phyloP scores from a whole-genome alignment of 2,113 vertebrate genomes.

The Neotoma lepida region DNA sequence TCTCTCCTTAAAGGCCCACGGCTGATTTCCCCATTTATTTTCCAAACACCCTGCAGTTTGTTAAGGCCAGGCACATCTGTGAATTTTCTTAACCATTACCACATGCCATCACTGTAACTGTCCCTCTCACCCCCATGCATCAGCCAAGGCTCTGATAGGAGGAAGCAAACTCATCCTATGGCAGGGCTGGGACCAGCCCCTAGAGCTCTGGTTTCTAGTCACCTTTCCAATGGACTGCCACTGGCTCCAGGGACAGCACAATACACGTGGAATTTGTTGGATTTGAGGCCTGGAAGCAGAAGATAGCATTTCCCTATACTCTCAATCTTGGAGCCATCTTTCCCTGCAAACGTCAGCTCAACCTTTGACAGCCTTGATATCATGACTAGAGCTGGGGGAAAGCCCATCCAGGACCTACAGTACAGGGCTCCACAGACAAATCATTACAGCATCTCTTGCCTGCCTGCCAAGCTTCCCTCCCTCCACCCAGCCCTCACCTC shows the following conservation, averaged over 20 bases:
- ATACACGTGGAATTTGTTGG: neutral
- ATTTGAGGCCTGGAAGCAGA: neutral
- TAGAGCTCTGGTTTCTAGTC: neutral
- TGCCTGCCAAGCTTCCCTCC: constrained; percentile 48
- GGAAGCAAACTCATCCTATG: neutral
- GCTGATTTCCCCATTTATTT: neutral
- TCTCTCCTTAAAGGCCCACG: neutral
- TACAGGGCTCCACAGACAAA: neutral
- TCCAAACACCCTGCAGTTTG: neutral
- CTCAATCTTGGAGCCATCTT: neutral
- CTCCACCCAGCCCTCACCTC: constrained; percentile 58
- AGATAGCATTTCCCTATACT: neutral
- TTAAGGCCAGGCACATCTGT: neutral
- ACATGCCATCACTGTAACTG: no score
- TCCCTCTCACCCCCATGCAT: fast-evolving
- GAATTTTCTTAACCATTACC: neutral
- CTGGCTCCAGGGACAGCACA: neutral
- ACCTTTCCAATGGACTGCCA: neutral
- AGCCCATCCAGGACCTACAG: neutral
- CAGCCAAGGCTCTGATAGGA: neutral
- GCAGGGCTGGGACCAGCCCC: neutral
- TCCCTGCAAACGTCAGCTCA: neutral
- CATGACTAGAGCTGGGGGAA: neutral
- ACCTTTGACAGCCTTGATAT: neutral
- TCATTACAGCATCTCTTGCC: constrained; percentile 32